A percentile compares a stretch with the other conserved stretches of the same genome.
These are phyloP conservation scores for Cyclargus thomasi DNA, from an alignment of 1,140 invertebrate genomes.

Conservation along the genomic window DNA sequence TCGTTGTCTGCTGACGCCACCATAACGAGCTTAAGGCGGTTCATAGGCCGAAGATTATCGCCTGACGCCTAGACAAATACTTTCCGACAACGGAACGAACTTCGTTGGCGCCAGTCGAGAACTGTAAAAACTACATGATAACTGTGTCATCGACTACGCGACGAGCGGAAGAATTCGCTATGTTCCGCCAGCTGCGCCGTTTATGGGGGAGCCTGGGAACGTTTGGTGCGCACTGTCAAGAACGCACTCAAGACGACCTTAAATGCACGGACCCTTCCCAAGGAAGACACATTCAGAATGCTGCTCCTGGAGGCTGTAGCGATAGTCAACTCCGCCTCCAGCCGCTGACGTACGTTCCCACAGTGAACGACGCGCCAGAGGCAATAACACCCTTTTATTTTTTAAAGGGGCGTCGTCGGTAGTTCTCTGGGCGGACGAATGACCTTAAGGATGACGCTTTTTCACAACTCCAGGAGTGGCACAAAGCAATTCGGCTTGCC, in stretches of 20 bases:
- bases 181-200: conserved; percentile 49
- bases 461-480: conserved; percentile 24
- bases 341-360: conserved; percentile 42
- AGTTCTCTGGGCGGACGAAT: conserved; percentile 19
- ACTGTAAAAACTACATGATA: not conserved
- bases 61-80: conserved; percentile 33
- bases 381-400: conserved; percentile 47
- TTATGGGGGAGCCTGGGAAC: conserved; percentile 65
- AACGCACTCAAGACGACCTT: conserved; percentile 30
- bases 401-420: conserved; percentile 35
- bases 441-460: conserved; percentile 22
- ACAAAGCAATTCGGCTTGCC: conserved; percentile 28
- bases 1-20: conserved; percentile 49
- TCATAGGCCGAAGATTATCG: conserved; percentile 53
- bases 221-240: conserved; percentile 49
- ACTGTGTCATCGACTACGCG: conserved; percentile 16
- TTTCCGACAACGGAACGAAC: conserved; percentile 44
- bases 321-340: conserved; percentile 40
- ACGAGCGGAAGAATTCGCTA: conserved; percentile 30
- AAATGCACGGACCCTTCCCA: conserved; percentile 23
- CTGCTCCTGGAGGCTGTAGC: conserved; percentile 38
- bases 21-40: conserved; percentile 49
- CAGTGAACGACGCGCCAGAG: conserved; percentile 29
- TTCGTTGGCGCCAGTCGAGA: conserved; percentile 19
- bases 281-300: conserved; percentile 34